Evolutionary conservation across 2,888 invertebrate species (phyloP).

Genomic region (Stenurella melanura): DNA sequence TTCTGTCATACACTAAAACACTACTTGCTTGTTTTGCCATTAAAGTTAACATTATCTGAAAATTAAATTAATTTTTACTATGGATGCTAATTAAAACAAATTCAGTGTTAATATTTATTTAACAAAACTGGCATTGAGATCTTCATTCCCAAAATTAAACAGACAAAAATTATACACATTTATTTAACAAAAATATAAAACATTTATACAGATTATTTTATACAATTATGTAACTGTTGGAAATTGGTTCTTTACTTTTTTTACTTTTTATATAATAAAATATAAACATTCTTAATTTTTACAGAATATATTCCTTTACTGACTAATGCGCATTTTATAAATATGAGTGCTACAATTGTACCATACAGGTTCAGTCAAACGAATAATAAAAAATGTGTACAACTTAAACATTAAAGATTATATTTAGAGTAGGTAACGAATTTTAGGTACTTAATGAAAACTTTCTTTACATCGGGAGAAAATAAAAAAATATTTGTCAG

Average conservation of each 20-base stretch:
- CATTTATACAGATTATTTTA: conserved; percentile 27
- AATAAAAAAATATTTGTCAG: conserved; percentile 21
- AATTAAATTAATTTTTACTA: no score
- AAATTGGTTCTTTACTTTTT: neutral
- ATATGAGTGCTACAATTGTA: conserved; percentile 36
- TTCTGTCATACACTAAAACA: no score
- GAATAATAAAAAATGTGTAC: conserved; percentile 23
- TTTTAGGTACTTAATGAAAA: conserved; percentile 13
- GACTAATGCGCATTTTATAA: neutral
- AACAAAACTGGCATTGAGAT: conserved; percentile 47
- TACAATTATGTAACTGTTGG: neutral
- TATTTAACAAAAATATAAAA: conserved; percentile 40
- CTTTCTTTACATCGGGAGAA: neutral
- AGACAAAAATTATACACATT: conserved; percentile 28
- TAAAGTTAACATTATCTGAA: no score
- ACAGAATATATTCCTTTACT: conserved; percentile 7
- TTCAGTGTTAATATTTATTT: conserved; percentile 44
- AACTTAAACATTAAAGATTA: conserved; percentile 16
- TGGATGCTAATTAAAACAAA: conserved; percentile 17
- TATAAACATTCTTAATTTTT: conserved; percentile 15
- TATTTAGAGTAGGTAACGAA: conserved; percentile 2
- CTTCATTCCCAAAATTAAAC: conserved; percentile 39
- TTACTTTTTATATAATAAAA: conserved; percentile 22
- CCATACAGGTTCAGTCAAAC: conserved; percentile 39
- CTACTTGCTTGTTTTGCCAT: no score